phyloP scores from a whole-genome alignment of 2,797 vertebrate species.

The Galagoides demidoff region DNA sequence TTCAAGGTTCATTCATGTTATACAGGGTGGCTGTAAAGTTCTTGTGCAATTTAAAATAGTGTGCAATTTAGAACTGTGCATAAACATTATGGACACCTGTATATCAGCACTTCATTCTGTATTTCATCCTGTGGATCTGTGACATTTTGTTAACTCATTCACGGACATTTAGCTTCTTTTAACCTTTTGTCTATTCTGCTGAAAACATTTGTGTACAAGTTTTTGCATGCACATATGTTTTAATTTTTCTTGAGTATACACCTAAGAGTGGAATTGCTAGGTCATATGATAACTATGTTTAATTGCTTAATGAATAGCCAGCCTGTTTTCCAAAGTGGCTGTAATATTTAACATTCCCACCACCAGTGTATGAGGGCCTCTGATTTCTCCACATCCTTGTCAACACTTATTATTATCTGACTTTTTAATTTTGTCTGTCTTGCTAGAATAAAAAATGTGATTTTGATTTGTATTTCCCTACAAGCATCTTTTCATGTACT shows the following conservation, averaged over 20 bases:
- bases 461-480: background rate
- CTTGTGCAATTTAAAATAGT: too few relatives aligned
- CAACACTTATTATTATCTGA: background rate
- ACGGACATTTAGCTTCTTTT: background rate
- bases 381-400: background rate
- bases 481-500: background rate
- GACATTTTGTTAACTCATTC: background rate
- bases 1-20: background rate
- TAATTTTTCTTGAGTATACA: background rate
- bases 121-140: background rate
- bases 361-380: background rate
- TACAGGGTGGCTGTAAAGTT: too few relatives aligned
- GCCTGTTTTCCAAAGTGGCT: background rate
- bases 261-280: background rate
- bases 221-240: background rate
- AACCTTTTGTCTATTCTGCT: background rate
- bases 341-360: background rate
- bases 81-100: too few relatives aligned
- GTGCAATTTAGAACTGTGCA: too few relatives aligned
- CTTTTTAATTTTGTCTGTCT: background rate
- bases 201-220: background rate
- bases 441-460: background rate
- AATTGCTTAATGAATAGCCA: background rate
- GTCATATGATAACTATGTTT: background rate
- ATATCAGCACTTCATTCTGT: background rate